Evolutionary conservation across 1,140 invertebrate genomes (phyloP).

Genomic region (Brachionus paranguensis): DNA sequence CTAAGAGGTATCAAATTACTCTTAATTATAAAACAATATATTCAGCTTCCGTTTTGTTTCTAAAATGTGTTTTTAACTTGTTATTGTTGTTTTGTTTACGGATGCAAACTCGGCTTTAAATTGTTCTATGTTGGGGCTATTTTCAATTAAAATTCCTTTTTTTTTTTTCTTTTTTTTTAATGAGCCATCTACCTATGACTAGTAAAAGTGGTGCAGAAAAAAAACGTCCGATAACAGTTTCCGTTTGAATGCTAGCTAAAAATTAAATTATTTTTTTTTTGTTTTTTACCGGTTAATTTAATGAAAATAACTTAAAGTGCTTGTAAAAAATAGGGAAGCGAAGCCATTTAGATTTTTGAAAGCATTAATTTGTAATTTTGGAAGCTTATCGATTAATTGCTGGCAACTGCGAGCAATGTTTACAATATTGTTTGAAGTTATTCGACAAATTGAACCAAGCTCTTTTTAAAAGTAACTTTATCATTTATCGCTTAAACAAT

Average conservation of each 20-base stretch:
- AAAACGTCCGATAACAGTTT: not conserved
- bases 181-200: not conserved
- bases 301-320: conserved; percentile 10
- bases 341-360: not conserved
- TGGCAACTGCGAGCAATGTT: conserved; percentile 1
- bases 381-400: conserved; percentile 27
- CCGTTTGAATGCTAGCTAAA: conserved; percentile 20
- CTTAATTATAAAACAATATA: conserved; percentile 36
- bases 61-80: conserved; percentile 26
- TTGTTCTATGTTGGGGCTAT: not conserved
- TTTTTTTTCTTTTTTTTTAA: not conserved
- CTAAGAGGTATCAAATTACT: conserved; percentile 27
- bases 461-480: conserved; percentile 1
- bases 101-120: not conserved
- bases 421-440: not conserved
- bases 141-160: conserved; percentile 33
- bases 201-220: not conserved
- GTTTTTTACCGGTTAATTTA: conserved; percentile 25
- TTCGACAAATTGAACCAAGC: not conserved
- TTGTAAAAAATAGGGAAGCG: not conserved
- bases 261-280: conserved; percentile 16
- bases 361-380: conserved; percentile 22
- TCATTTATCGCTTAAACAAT: conserved; percentile 30
- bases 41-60: conserved; percentile 5
- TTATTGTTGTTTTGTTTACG: conserved; percentile 24